Conservation (phyloP, 2,888 invertebrate genomes). For the Pseudococcus jackbeardsleyi region DNA sequence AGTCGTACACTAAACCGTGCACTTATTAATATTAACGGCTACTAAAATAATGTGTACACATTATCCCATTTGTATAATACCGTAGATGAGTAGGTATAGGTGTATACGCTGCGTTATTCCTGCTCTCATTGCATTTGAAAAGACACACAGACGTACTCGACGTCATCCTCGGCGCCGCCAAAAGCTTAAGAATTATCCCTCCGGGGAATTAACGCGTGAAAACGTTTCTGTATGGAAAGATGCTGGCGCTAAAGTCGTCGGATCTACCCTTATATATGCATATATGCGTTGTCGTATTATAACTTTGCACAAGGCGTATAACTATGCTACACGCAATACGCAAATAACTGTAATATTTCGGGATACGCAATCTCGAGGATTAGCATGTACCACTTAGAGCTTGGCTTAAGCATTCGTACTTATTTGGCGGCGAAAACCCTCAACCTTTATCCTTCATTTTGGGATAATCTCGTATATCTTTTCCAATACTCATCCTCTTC, state of each 20-base stretch:
- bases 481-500: not conserved
- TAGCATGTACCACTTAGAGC: not conserved
- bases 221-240: not conserved
- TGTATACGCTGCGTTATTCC: not conserved
- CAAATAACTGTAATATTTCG: not conserved
- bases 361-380: not conserved
- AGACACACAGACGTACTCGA: not conserved
- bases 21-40: slow-evolving; percentile 12
- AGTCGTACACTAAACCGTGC: too few relatives aligned
- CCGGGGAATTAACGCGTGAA: not conserved
- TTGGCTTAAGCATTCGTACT: not conserved
- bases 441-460: not conserved
- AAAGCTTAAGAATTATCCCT: not conserved
- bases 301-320: too few relatives aligned
- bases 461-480: not conserved
- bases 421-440: not conserved
- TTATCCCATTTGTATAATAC: not conserved
- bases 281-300: not conserved
- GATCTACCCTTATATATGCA: not conserved
- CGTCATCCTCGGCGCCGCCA: not conserved
- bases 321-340: not conserved
- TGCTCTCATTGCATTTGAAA: not conserved
- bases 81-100: too few relatives aligned
- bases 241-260: not conserved
- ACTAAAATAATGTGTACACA: slow-evolving; percentile 2